Percentiles rank a stretch among this genome's conserved stretches.
Conservation (phyloP, 92 coral and sea anemone genomes). For the Anthopleura xanthogrammica region DNA sequence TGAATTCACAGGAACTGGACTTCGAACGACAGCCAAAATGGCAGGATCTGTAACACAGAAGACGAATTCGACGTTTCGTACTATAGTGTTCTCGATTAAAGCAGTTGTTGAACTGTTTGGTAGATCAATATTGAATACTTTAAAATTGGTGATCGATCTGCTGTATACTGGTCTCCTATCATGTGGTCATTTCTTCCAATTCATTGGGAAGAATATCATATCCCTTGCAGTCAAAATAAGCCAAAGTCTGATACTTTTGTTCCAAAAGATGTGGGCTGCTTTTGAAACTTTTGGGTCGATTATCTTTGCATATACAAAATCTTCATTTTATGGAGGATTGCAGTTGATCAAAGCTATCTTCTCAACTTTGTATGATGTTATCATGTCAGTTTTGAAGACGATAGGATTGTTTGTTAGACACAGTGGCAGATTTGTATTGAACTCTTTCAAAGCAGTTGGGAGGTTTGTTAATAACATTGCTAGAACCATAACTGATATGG, state of each 20-base stretch:
- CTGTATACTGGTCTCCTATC: conserved; percentile 6
- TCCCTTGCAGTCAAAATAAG: conserved; percentile 4
- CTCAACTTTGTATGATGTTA: background rate
- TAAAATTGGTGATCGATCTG: conserved; percentile 43
- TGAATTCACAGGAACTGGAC: conserved; percentile 43
- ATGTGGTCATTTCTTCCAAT: conserved; percentile 22
- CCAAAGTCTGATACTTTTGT: background rate
- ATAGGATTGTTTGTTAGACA: conserved; percentile 20
- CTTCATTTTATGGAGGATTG: background rate
- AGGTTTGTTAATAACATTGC: conserved; percentile 13
- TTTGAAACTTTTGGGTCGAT: background rate
- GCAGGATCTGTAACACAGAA: conserved; percentile 47
- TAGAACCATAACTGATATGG: conserved; percentile 8
- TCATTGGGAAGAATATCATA: conserved; percentile 19
- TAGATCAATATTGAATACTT: conserved; percentile 56
- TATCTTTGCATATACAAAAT: background rate
- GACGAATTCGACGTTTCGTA: conserved; percentile 61
- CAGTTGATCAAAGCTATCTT: conserved; percentile 1
- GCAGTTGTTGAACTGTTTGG: conserved; percentile 67
- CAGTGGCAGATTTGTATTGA: background rate
- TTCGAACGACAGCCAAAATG: conserved; percentile 34
- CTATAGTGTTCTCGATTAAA: conserved; percentile 28
- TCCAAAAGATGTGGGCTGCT: background rate
- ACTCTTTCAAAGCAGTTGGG: background rate
- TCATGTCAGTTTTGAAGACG: conserved; percentile 14